phyloP scores from a whole-genome alignment of 2,797 vertebrate genomes.

The Darevskia nairensis region DNA sequence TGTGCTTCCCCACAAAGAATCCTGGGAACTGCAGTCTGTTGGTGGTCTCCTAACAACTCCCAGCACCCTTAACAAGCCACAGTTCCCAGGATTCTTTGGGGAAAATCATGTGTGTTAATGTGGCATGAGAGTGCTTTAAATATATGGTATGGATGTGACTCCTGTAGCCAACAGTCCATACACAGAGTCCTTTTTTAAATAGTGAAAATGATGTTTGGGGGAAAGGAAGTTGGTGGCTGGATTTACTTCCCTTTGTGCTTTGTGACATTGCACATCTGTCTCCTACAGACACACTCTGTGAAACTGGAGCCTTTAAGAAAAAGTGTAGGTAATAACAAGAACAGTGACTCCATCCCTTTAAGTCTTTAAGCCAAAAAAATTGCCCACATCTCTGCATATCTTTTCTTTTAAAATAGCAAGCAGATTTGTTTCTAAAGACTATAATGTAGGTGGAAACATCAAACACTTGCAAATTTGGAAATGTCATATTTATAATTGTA shows the following conservation, averaged over 20 bases:
- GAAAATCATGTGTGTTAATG: too few relatives aligned
- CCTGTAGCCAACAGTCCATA: not conserved
- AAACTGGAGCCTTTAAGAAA: not conserved
- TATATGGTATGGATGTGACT: not conserved
- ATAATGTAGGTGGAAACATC: slow-evolving; percentile 22
- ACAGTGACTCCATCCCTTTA: not conserved
- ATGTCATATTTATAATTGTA: slow-evolving; percentile 32
- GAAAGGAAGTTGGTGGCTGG: slow-evolving; percentile 33
- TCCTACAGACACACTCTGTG: not conserved
- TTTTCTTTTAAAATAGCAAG: slow-evolving; percentile 25
- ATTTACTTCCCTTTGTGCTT: slow-evolving; percentile 1
- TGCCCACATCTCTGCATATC: not conserved
- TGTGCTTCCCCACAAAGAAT: too few relatives aligned
- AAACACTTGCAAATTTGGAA: slow-evolving; percentile 32
- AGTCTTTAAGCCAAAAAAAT: not conserved
- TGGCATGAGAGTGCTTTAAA: too few relatives aligned
- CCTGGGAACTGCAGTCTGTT: too few relatives aligned
- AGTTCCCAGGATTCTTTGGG: too few relatives aligned
- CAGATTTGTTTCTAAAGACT: slow-evolving; percentile 27
- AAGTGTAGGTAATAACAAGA: not conserved
- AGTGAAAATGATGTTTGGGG: not conserved
- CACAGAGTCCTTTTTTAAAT: not conserved
- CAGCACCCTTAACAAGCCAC: too few relatives aligned
- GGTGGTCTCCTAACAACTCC: too few relatives aligned
- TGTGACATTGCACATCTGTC: too few relatives aligned